Base-by-base conservation (phyloP, 2,888 invertebrate genomes). In the Lamellibrachia columna region DNA sequence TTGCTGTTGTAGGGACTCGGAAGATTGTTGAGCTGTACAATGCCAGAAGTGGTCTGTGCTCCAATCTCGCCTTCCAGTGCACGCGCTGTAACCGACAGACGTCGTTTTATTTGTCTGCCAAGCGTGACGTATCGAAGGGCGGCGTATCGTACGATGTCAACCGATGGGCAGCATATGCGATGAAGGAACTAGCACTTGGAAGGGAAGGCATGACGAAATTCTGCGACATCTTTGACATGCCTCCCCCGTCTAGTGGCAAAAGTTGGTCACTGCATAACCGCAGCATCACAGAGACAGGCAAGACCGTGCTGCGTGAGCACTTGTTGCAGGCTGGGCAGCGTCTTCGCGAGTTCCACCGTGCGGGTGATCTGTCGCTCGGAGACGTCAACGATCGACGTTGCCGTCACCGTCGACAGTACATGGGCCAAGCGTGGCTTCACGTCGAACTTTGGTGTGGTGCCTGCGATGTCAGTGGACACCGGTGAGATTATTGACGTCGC, bases 1-100 rank as follows among this genome's bases (percentile, higher is more conserved):
- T 60, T 60, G 60, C 60, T 60, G 60, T 60, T 60, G 60, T 22
- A 60, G 60, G 60, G 60, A 60, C 60, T 60, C 60, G 11, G 60
- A 60, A 60, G 60, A 60, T 60, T 60, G 60, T 60, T 60, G 60
- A 60, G 60, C 60, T 60, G 60, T 60, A 60, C 60, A 60, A 22
- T 60, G 60, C 60, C 60, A 60, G 60, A 60, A 60, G 60, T 60
- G 60, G 60, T 60, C 60, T 60, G 60, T 60, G 60, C 60, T 60
- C 7, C 60, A 60, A 60, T 60, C 60, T 60, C 60, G 60, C 60
- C 60, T 60, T 60, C 60, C 60, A 60, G 60, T 60, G 60, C 60
- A 60, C 60, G 60, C 60, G 60, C 60, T 60, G 60, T 60, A 60
- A 22, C 60, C 15, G 22, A 60, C 60, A 60, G 60, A 60, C 15